phyloP scores from a whole-genome alignment of 2,113 vertebrate genomes.

The Lanius ludovicianus region DNA sequence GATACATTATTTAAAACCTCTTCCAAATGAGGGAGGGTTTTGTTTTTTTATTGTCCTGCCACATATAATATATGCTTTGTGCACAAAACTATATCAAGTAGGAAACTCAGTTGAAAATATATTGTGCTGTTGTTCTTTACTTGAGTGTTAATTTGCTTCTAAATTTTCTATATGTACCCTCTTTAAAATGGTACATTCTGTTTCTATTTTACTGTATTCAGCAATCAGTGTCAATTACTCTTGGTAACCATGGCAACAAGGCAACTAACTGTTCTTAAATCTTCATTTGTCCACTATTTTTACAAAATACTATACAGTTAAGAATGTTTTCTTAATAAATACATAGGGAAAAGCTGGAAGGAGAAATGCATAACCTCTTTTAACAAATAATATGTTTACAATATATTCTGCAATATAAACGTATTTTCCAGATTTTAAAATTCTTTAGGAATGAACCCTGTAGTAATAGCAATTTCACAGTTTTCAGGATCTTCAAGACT shows the following conservation, averaged over 20 bases:
- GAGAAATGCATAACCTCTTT: constrained; percentile 1
- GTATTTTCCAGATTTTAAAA: background rate
- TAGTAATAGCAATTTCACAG: background rate
- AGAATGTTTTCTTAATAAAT: constrained; percentile 33
- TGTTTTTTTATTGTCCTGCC: background rate
- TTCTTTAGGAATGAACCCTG: background rate
- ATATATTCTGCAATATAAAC: background rate
- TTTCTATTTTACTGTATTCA: constrained; percentile 70
- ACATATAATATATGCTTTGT: constrained; percentile 33
- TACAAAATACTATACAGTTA: constrained; percentile 57
- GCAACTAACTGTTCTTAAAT: constrained; percentile 72
- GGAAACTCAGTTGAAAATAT: constrained; percentile 29
- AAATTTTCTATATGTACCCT: constrained; percentile 51
- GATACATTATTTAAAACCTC: constrained; percentile 54
- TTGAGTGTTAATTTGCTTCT: constrained; percentile 59
- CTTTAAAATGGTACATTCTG: constrained; percentile 71
- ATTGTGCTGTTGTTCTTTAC: background rate
- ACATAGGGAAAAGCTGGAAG: background rate
- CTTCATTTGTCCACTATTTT: constrained; percentile 76
- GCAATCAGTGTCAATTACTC: constrained; percentile 78
- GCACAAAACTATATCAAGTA: constrained; percentile 22
- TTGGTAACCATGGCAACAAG: constrained; percentile 73
- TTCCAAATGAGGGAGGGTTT: background rate
- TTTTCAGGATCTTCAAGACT: background rate
- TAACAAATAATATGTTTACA: background rate